Base-by-base conservation (phyloP, 2,888 invertebrate genomes). In the Scelioninae gen. 2 region DNA sequence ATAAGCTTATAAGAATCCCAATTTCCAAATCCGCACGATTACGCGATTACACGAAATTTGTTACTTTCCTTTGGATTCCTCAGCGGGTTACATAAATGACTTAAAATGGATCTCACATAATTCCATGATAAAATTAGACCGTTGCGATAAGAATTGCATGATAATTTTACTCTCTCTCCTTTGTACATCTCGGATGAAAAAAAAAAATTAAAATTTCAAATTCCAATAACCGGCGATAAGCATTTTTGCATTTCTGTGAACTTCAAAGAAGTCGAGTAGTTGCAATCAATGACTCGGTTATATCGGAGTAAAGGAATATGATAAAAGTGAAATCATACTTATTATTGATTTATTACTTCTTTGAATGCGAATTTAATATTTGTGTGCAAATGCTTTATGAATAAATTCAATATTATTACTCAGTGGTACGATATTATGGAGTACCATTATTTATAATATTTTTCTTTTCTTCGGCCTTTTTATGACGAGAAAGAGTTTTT, bases 161-260 rank as follows among this genome's bases (percentile, higher is more conserved):
- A 37, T 37, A 37, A 37, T 37, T 37, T 37, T 13, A 37, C 13
- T 11, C 37, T 13, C 13, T 37, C 6, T 11, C 3, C 37, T 37
- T 37, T 37, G 13, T 37, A 2, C 37, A 4, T 37, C 15, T n/a
- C n/a, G n/a, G n/a, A n/a, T 3, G 5, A 22, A 22, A 5, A 5
- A 22, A n/a, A 33, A 33, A 33, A 33, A 33, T 4, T 33, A 37
- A 37, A 37, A 37, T n/a, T 13, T 37, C 11, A 37, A 37, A 37
- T 37, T 37, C 13, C 37, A 37, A 11, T 37, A 37, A 37, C 37
- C 13, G 37, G 13, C 13, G 37, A 37, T 37, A 37, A 37, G 37
- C 37, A 15, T n/a, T 37, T 37, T 37, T 37, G 37, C 37, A 37
- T 37, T n/a, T 37, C 37, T 37, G 11, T 37, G 37, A 37, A 37